Percentiles rank a stretch among this genome's conserved stretches.
Evolutionary conservation across 2,797 vertebrate species (phyloP).

Genomic region (Helostoma temminkii): DNA sequence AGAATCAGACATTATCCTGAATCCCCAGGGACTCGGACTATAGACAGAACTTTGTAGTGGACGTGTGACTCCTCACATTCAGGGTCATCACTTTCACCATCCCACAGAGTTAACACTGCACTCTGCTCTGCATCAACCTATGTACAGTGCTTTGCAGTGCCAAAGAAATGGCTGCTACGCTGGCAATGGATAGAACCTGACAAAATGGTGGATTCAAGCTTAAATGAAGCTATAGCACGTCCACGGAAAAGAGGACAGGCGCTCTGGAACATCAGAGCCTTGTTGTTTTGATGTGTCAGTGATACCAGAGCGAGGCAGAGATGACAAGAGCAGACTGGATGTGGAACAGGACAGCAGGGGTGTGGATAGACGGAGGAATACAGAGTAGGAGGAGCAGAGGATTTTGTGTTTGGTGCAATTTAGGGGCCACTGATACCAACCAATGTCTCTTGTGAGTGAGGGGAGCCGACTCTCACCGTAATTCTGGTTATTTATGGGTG

Average conservation of each 20-base stretch:
- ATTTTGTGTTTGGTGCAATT: slow-evolving; percentile 40
- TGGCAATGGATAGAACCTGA: slow-evolving; percentile 49
- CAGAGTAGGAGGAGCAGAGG: slow-evolving; percentile 19
- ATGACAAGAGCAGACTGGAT: slow-evolving; percentile 10
- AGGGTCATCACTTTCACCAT: slow-evolving; percentile 5
- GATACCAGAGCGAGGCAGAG: background rate
- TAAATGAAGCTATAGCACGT: slow-evolving; percentile 24
- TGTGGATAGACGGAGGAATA: slow-evolving; percentile 39
- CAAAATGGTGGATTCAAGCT: slow-evolving; percentile 78
- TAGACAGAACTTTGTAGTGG: slow-evolving; percentile 1
- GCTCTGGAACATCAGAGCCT: slow-evolving; percentile 39
- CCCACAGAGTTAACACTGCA: slow-evolving; percentile 15
- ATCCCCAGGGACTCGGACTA: background rate
- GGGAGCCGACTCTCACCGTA: fast-evolving
- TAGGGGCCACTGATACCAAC: slow-evolving; percentile 23
- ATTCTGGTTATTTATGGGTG: background rate
- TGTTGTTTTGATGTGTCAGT: slow-evolving; percentile 35
- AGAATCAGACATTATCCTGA: background rate
- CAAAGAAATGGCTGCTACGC: slow-evolving; percentile 77
- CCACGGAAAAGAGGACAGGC: slow-evolving; percentile 8
- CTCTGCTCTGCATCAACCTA: slow-evolving; percentile 41
- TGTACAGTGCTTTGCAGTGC: slow-evolving; percentile 56
- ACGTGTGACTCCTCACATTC: background rate
- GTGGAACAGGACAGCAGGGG: slow-evolving; percentile 46
- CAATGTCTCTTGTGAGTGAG: background rate